Conservation (phyloP, 2,888 invertebrate genomes). For the Amaurobius ferox region DNA sequence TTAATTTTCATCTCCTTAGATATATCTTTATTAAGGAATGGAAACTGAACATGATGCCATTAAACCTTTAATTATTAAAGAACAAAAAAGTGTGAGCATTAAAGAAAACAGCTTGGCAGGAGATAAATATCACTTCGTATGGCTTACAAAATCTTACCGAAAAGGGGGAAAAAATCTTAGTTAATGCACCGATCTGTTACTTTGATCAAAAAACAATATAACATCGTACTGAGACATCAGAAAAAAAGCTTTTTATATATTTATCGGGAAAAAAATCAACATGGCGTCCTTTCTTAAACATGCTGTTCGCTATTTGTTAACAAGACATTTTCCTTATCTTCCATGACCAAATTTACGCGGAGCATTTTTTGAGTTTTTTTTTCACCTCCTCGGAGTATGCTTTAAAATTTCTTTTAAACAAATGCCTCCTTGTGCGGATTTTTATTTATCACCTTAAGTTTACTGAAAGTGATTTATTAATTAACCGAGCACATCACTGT, state of each 20-base stretch:
- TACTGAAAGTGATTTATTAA: slow-evolving; percentile 70
- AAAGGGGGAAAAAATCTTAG: slow-evolving; percentile 1
- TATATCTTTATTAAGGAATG: background rate
- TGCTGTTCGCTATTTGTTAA: slow-evolving; percentile 27
- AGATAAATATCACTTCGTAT: slow-evolving; percentile 12
- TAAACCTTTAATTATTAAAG: background rate
- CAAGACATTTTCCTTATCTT: slow-evolving; percentile 27
- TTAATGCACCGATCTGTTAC: slow-evolving; percentile 23
- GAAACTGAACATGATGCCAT: background rate
- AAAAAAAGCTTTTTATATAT: slow-evolving; percentile 7
- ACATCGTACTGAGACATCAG: background rate
- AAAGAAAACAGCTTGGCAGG: background rate
- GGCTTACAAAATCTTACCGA: slow-evolving; percentile 14
- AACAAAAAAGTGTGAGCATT: background rate
- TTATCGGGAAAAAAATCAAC: background rate
- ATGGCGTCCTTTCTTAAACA: slow-evolving; percentile 18
- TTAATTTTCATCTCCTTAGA: background rate
- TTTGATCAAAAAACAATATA: slow-evolving; percentile 29
- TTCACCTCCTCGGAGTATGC: slow-evolving; percentile 34
- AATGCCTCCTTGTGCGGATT: slow-evolving; percentile 39
- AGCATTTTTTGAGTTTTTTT: slow-evolving; percentile 16
- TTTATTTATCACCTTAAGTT: slow-evolving; percentile 64
- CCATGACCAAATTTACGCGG: slow-evolving; percentile 26
- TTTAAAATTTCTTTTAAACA: slow-evolving; percentile 28
- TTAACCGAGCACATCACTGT: slow-evolving; percentile 58